Base-by-base conservation (phyloP, 2,797 vertebrate genomes). In the Menidia menidia region DNA sequence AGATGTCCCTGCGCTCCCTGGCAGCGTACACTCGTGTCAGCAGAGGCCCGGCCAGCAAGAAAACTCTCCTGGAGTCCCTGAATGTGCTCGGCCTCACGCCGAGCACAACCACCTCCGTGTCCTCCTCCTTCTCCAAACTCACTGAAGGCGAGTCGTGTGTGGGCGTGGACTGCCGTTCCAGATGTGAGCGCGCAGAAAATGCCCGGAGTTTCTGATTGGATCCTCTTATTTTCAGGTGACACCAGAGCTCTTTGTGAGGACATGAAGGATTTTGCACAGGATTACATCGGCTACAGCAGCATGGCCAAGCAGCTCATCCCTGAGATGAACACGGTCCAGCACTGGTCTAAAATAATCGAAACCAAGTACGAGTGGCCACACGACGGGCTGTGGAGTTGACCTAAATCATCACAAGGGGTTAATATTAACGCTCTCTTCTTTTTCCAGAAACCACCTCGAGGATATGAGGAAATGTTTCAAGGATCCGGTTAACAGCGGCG, bases 281-380 rank as follows among this genome's bases (percentile, higher is more conserved):
- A 95, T 71, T 95, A 95, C 78, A 90, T 95, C 14, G 90, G 95
- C 85, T 95, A 94, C 58, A 55, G 88, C 75, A 93, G 92, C 81
- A 94, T 95, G 91, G 94, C 94, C 0, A 95, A 94, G 75, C 92
- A 94, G 81, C 92, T 95, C 58, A 91, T 95, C 75, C 94, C 94
- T 0, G 90, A 93, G 53, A 93, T 84, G 0, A 95, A 95, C 56
- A 94, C 93, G 18, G 94, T 95, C 35, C 94, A 95, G 51, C 94
- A 95, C 84, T 95, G 94, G 94, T 95, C 94, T 68, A 95, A 95
- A 84, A 94, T 95, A 18, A 95, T 95, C 53, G 94, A 95, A 82
- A 94, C 94, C 1, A 95, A 93, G 94, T 95, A 90, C 0, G 71
- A 80, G 48, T 51, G 13, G 48, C 4, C 11, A 42, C 43, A 48